phyloP scores from a whole-genome alignment of 2,113 vertebrate species.

The Gavia stellata region DNA sequence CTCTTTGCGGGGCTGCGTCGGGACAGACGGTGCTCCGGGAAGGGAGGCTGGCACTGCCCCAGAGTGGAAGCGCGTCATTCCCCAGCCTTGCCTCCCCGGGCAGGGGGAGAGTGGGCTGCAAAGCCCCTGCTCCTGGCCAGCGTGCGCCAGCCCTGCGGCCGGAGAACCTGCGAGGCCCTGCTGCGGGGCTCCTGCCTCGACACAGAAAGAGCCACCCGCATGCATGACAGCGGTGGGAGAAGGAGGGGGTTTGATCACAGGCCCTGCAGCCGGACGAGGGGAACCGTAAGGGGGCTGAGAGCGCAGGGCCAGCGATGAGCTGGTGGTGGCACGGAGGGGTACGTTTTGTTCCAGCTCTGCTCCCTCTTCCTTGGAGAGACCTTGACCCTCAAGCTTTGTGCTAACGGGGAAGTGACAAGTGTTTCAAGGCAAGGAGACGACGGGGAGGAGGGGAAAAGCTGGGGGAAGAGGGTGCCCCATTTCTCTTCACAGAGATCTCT shows the following conservation, averaged over 20 bases:
- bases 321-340: not conserved
- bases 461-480: not conserved
- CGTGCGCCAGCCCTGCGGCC: not conserved
- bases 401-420: constrained; percentile 41
- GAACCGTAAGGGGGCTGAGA: not conserved
- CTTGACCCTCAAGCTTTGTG: constrained; percentile 19
- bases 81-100: not conserved
- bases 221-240: not conserved
- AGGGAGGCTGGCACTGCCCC: not conserved
- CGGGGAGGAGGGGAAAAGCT: not conserved
- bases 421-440: constrained; percentile 31
- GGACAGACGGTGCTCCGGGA: not conserved
- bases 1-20: not conserved
- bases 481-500: constrained; percentile 34
- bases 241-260: not conserved
- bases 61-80: not conserved
- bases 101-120: not conserved
- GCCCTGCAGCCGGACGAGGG: not conserved
- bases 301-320: not conserved
- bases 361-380: not conserved
- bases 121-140: not conserved
- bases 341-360: not conserved
- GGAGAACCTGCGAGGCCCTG: not conserved
- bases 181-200: not conserved
- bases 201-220: not conserved